These are phyloP conservation scores for Ficedula albicollis DNA, from an alignment of 2,797 vertebrate species.

Conservation along the genomic window DNA sequence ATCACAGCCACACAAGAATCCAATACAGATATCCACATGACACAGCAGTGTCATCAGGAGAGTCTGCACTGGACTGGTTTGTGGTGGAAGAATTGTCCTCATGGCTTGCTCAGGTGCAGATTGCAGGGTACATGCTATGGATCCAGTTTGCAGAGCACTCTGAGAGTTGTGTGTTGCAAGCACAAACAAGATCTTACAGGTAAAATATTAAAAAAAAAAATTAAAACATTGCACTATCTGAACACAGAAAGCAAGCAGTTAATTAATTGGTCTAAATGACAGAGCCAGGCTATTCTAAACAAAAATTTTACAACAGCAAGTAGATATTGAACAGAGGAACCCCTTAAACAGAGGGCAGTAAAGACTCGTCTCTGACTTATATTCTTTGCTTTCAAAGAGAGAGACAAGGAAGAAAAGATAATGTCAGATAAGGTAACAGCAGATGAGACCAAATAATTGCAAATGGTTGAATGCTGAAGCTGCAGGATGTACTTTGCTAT, in stretches of 20 bases:
- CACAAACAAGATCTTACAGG: neutral
- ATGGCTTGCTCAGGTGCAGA: neutral
- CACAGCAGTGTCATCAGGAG: neutral
- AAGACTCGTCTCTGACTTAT: neutral
- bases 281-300: neutral
- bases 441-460: conserved; percentile 42
- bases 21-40: neutral
- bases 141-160: neutral
- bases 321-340: neutral
- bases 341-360: neutral
- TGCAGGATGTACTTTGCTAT: conserved; percentile 62
- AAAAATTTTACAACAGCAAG: neutral
- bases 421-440: conserved; percentile 14
- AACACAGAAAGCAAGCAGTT: neutral
- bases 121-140: neutral
- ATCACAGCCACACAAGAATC: neutral
- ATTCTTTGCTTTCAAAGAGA: neutral
- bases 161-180: neutral
- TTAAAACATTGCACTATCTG: neutral
- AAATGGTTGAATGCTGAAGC: conserved; percentile 36
- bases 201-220: neutral
- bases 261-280: neutral
- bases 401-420: neutral
- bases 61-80: neutral
- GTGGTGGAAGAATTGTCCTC: neutral